A percentile compares a stretch with the other conserved stretches of the same genome.
These are phyloP conservation scores for Galerucella nymphaeae DNA, from an alignment of 2,888 invertebrate genomes.

Conservation along the genomic window DNA sequence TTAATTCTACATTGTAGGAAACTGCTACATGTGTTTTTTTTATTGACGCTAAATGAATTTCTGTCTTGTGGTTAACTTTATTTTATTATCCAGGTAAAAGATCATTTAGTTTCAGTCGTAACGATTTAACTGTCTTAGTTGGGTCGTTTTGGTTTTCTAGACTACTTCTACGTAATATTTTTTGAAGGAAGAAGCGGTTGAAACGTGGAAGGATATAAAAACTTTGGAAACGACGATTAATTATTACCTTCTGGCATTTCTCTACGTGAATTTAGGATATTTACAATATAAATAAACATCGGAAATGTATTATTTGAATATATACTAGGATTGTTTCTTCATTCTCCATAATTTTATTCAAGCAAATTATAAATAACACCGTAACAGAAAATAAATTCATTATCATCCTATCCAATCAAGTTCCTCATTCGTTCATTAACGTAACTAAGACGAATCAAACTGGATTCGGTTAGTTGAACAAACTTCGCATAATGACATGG, in stretches of 20 bases:
- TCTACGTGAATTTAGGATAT: no score
- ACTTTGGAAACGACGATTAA: not conserved
- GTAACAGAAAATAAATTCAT: no score
- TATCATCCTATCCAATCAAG: not conserved
- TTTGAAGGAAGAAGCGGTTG: not conserved
- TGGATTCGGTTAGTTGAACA: not conserved
- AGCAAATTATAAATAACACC: no score
- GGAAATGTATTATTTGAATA: no score
- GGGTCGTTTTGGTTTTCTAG: not conserved
- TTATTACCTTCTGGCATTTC: no score
- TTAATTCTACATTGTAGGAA: not conserved
- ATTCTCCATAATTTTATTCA: no score
- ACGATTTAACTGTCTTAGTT: not conserved
- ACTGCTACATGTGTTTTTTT: not conserved
- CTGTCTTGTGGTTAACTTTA: not conserved
- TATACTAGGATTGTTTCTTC: no score
- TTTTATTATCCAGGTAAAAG: not conserved
- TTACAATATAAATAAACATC: no score
- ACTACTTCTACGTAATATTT: not conserved
- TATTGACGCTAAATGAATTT: not conserved
- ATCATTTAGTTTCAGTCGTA: conserved; percentile 5
- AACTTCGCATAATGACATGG: conserved; percentile 52
- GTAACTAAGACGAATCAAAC: not conserved
- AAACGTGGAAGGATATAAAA: not conserved
- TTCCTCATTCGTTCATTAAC: not conserved